phyloP scores from a whole-genome alignment of 2,113 vertebrate genomes.

The Hystrix brachyura region DNA sequence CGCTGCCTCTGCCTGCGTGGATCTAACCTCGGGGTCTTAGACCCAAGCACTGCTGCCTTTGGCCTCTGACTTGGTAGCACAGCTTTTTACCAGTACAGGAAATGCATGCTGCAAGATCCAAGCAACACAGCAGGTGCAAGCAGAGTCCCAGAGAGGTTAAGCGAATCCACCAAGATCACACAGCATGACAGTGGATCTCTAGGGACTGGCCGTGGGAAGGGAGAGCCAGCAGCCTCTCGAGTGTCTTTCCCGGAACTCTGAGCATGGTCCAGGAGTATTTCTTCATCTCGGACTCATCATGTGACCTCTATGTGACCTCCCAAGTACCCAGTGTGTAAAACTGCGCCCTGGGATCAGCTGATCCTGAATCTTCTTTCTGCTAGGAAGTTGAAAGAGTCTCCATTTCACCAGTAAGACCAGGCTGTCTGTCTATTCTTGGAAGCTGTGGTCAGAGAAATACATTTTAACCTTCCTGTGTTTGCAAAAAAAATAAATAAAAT shows the following conservation, averaged over 20 bases:
- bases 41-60: neutral
- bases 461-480: slow-evolving; percentile 84
- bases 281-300: neutral
- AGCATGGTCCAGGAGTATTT: neutral
- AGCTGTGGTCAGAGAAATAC: slow-evolving; percentile 67
- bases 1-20: neutral
- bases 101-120: neutral
- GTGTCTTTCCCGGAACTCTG: neutral
- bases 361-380: neutral
- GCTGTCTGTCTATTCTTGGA: slow-evolving; percentile 19
- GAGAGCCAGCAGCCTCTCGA: neutral
- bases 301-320: slow-evolving; percentile 57
- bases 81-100: neutral
- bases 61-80: neutral
- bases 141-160: neutral
- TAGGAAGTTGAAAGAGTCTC: neutral
- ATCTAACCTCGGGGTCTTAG: neutral
- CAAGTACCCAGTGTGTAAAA: neutral
- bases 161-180: neutral
- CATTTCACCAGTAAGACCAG: neutral
- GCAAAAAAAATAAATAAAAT: slow-evolving; percentile 84
- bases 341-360: neutral
- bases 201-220: neutral
- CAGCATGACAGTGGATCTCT: neutral
- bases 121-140: neutral